Base-by-base conservation (phyloP, 2,888 invertebrate genomes). In the Ephialtes manifestator region DNA sequence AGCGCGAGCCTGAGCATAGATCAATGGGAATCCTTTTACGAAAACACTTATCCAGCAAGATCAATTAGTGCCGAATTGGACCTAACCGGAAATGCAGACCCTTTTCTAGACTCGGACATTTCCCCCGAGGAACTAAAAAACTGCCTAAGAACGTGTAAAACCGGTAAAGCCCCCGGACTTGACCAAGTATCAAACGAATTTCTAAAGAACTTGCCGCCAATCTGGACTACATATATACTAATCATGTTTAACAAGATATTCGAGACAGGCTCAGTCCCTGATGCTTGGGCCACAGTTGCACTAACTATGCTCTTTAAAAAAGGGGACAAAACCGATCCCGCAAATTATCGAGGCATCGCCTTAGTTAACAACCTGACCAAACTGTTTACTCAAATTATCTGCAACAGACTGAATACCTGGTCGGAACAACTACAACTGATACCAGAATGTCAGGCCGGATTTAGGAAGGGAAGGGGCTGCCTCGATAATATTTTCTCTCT, bases 291-390 rank as follows among this genome's bases (percentile, higher is more conserved):
- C 11, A 51, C 28, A 39, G 68, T 82, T 1, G 58, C 60, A n/a
- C 67, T 65, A 13, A 65, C 58, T 7, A 84, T 88, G 53, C 72
- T 89, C 0, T 81, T 60, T 48, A 89, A 89, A 68, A 88, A 88
- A 84, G 88, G 88, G 2, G 70, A 86, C 46, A 31, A 28, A 65
- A 8, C n/a, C n/a, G 68, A 84, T 11, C 87, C 88, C 15, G n/a
- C 18, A 13, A 89, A 89, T 35, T 89, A 87, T 60, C 24, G 88
- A 31, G 87, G 87, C 0, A 88, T 89, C 15, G 78, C 87, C 0
- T 79, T 89, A 11, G 58, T 85, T 7, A 87, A 81, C 31, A 83
- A 77, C 60, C 63, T 81, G 8, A 71, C 83, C 11, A 89, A 89
- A 80, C 18, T 89, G 11, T 86, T 85, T 39, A 89, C 88, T 4